Evolutionary conservation across 2,113 vertebrate genomes (phyloP), one percentile per base, ranked within the genome.

Genomic region (Vulpes lagopus): DNA sequence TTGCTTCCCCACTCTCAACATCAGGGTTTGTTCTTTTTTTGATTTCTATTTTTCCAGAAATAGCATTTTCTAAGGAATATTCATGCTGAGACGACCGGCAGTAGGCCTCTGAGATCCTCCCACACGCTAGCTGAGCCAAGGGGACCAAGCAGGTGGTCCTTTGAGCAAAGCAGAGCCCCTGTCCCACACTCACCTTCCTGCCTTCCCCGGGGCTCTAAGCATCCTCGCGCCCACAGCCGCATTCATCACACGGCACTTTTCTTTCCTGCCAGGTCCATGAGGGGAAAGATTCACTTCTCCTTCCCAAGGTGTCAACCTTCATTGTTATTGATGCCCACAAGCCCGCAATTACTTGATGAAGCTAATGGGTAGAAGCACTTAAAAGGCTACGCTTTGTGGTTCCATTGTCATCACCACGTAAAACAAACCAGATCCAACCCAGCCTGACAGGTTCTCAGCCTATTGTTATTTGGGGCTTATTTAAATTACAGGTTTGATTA

Each of bases 401-500:
- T 94, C 71, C 51, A 55, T 79, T 91, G 92, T 76, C 89, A 93
- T 74, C 86, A 43, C 79, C 89, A 83, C 79, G 73, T 78, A 94
- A 95, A 95, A 96, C 69, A 94, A 90, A 79, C 69, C 93, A 90
- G 83, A 76, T 49, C 67, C 94, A 80, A 78, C 57, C 35, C n/a
- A 86, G 86, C 87, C 94, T 95, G 95, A 96, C 83, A 97, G 53
- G 82, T 74, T 97, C 90, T 96, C 94, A 93, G 38, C 69, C 83
- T 65, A 30, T 90, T 89, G 89, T 95, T 96, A 95, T 59, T 93
- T 71, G 74, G 43, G 43, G 14, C 20, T 92, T 91, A 95, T 92
- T 97, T 96, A 96, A 96, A 97, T 97, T 95, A 90, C 64, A 94
- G 79, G 49, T 91, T 97, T 96, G 38, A 92, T 94, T 92, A 95